Percentiles rank a stretch among this genome's conserved stretches.
Evolutionary conservation across 2,888 invertebrate species (phyloP).

Genomic region (Heliconius charithonia): DNA sequence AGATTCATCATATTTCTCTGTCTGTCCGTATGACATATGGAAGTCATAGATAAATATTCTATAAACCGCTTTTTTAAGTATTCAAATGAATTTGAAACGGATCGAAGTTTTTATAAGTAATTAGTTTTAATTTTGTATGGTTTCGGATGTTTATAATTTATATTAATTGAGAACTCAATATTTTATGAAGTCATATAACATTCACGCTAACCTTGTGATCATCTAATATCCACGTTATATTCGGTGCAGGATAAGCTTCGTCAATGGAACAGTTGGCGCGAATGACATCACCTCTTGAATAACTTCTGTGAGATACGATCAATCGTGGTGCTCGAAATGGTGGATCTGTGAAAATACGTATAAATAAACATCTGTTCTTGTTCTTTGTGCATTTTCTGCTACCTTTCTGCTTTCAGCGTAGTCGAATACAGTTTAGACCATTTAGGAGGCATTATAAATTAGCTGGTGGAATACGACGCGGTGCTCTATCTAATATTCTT

Average conservation of each 20-base stretch:
- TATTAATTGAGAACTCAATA: neutral
- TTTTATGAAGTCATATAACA: neutral
- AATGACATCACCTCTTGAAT: constrained; percentile 83
- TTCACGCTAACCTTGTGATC: constrained; percentile 70
- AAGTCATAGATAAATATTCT: no score
- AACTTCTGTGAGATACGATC: constrained; percentile 79
- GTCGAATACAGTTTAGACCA: neutral
- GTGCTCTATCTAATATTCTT: neutral
- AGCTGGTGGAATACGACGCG: neutral
- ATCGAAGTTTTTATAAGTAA: neutral
- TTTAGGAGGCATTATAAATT: neutral
- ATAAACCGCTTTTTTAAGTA: neutral
- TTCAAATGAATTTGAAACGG: neutral
- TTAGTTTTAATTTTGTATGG: neutral
- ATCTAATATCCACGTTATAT: constrained; percentile 85
- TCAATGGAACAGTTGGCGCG: constrained; percentile 85
- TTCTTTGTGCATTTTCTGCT: no score
- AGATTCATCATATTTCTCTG: neutral
- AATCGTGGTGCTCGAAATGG: constrained; percentile 84
- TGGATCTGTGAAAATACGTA: constrained; percentile 74
- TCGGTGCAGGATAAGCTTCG: constrained; percentile 84
- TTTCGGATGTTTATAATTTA: neutral
- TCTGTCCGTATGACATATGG: neutral
- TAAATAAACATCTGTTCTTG: neutral
- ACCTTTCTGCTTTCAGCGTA: neutral